Conservation (phyloP, 2,797 vertebrate species). For the Galagoides demidoff region DNA sequence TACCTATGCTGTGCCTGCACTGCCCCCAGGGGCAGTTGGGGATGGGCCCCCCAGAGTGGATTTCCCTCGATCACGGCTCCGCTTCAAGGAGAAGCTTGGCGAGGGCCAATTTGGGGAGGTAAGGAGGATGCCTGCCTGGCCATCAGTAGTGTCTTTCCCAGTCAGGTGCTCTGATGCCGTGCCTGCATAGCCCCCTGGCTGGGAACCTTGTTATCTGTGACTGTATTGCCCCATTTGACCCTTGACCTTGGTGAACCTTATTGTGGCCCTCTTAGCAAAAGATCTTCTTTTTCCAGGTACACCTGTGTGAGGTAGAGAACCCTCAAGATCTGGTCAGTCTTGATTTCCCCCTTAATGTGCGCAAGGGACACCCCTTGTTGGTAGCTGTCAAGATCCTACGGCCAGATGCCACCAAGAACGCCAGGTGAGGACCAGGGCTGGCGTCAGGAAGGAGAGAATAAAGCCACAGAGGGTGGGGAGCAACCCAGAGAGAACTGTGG, state of each 20-base stretch:
- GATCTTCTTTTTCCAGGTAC: conserved; percentile 87
- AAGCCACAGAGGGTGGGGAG: not conserved
- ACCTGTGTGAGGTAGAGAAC: conserved; percentile 95
- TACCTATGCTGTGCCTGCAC: conserved; percentile 92
- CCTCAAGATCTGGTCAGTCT: conserved; percentile 93
- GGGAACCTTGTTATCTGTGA: not conserved
- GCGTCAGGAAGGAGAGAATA: not conserved
- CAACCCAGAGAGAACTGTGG: not conserved
- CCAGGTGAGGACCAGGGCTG: conserved; percentile 87
- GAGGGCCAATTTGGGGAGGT: conserved; percentile 98
- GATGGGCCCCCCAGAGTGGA: conserved; percentile 89
- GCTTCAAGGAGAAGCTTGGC: conserved; percentile 96
- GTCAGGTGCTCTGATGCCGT: not conserved
- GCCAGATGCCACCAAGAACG: conserved; percentile 96
- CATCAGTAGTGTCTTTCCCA: not conserved
- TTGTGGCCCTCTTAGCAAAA: not conserved
- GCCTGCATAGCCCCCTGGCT: not conserved
- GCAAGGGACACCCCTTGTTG: conserved; percentile 94
- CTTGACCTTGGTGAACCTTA: not conserved
- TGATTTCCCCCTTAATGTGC: conserved; percentile 93
- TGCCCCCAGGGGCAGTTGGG: conserved; percentile 88
- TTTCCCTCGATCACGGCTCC: conserved; percentile 92
- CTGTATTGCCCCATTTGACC: not conserved
- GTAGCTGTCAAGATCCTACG: conserved; percentile 96
- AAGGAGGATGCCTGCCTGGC: conserved; percentile 31